Conservation (phyloP, 2,888 invertebrate species). For the Archips xylosteana region DNA sequence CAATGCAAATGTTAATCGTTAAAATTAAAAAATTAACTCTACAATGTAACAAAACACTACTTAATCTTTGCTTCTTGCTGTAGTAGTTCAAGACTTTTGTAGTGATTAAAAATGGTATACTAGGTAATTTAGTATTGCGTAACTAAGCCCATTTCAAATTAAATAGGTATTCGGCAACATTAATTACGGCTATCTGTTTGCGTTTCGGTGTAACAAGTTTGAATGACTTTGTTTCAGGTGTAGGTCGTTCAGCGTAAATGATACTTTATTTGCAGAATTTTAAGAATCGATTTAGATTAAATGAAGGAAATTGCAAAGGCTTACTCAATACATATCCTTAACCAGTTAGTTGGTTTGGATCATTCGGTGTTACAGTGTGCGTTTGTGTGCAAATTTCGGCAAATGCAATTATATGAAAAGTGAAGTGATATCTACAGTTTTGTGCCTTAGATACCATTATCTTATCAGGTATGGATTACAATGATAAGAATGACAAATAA, state of each 20-base stretch:
- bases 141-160: conserved; percentile 41
- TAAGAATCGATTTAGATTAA: conserved; percentile 60
- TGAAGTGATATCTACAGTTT: conserved; percentile 27
- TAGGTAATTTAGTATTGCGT: neutral
- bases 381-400: conserved; percentile 32
- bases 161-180: conserved; percentile 60
- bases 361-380: conserved; percentile 43
- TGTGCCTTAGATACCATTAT: conserved; percentile 24
- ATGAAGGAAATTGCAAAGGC: conserved; percentile 54
- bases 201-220: conserved; percentile 70
- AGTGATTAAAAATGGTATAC: neutral
- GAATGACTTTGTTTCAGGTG: conserved; percentile 63
- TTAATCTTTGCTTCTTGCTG: neutral
- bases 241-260: conserved; percentile 54
- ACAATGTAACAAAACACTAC: conserved; percentile 1
- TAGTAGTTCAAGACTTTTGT: neutral
- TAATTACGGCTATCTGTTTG: conserved; percentile 73
- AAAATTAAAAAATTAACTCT: neutral
- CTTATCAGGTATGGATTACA: conserved; percentile 33
- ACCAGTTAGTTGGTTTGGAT: conserved; percentile 68
- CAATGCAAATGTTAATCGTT: neutral
- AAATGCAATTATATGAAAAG: conserved; percentile 44
- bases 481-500: conserved; percentile 21
- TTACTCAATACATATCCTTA: conserved; percentile 65
- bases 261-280: conserved; percentile 50